Conservation (phyloP, 2,888 invertebrate genomes). For the Ormia ochracea region DNA sequence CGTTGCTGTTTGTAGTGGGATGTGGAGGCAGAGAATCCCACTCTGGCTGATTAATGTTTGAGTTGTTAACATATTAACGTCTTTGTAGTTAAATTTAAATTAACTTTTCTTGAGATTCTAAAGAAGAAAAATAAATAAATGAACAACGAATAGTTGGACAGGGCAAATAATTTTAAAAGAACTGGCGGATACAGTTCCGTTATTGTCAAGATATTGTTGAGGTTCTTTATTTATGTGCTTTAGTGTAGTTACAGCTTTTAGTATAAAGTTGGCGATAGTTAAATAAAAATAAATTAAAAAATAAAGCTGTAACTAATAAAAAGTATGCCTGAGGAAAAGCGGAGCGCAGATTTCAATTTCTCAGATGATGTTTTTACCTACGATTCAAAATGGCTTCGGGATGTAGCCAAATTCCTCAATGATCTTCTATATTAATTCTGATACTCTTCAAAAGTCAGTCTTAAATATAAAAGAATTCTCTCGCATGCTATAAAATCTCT, state of each 20-base stretch:
- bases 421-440: too few species aligned
- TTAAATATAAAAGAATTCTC: too few species aligned
- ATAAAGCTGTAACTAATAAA: too few species aligned
- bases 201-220: not conserved
- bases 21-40: not conserved
- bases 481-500: too few species aligned
- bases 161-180: conserved; percentile 5
- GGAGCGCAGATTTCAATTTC: too few species aligned
- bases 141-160: not conserved
- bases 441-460: too few species aligned
- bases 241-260: conserved; percentile 32
- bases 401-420: too few species aligned
- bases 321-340: too few species aligned
- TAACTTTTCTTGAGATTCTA: conserved; percentile 37
- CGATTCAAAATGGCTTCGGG: too few species aligned
- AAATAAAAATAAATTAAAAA: too few species aligned
- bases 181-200: conserved; percentile 3
- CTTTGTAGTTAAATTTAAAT: conserved; percentile 54
- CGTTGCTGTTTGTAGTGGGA: conserved; percentile 2
- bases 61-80: conserved; percentile 58
- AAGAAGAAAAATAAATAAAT: conserved; percentile 19
- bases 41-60: conserved; percentile 50
- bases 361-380: too few species aligned
- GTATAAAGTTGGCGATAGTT: conserved; percentile 10
- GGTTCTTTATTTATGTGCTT: not conserved